These are phyloP conservation scores for Callithrix jacchus DNA, from an alignment of 2,113 vertebrate genomes.

Conservation along the genomic window DNA sequence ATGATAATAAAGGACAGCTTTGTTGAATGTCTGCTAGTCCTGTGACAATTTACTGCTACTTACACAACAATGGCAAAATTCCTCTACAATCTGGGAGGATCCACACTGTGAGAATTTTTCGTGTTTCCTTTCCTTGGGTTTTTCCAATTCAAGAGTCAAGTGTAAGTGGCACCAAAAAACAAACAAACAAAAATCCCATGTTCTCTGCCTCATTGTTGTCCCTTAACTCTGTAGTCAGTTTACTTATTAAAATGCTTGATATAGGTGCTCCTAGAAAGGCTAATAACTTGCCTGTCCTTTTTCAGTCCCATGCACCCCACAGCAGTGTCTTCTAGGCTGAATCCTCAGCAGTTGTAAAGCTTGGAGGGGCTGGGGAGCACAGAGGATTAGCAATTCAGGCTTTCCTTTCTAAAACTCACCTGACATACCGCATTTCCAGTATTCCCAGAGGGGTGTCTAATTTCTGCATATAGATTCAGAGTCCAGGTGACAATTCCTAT, in stretches of 20 bases:
- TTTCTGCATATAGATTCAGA: neutral
- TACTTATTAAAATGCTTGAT: neutral
- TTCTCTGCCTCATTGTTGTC: neutral
- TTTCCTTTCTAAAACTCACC: neutral
- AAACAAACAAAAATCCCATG: neutral
- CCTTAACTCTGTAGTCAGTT: neutral
- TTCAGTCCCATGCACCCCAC: neutral
- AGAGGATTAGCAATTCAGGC: neutral
- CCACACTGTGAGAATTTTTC: neutral
- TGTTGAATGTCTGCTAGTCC: neutral
- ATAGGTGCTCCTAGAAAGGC: neutral
- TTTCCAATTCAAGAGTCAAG: neutral
- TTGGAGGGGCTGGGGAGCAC: neutral
- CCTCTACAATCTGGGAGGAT: neutral
- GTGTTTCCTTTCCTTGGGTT: neutral
- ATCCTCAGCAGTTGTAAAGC: neutral
- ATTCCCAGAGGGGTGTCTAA: neutral
- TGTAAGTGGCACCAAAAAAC: neutral
- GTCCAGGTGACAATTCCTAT: neutral
- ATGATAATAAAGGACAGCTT: slow-evolving; percentile 9
- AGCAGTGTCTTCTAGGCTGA: neutral
- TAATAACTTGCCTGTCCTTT: neutral
- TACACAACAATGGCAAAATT: neutral
- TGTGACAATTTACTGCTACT: neutral
- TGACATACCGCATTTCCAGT: neutral